Percentiles rank a stretch among this genome's conserved stretches.
phyloP scores from a whole-genome alignment of 2,888 invertebrate genomes.

The Thera obeliscata region DNA sequence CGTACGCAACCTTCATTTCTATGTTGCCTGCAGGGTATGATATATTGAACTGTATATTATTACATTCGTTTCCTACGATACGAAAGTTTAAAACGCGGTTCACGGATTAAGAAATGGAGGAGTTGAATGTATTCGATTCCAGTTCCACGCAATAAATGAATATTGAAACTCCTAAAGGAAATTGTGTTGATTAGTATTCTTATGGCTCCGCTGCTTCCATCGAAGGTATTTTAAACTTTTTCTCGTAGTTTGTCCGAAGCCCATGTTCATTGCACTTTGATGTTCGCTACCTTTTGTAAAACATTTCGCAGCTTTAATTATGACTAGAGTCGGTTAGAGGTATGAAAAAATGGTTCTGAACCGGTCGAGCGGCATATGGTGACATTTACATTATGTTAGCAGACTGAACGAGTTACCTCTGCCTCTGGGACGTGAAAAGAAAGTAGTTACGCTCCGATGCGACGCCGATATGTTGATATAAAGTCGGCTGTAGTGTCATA shows the following conservation, averaged over 20 bases:
- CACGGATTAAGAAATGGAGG: constrained; percentile 23
- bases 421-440: constrained; percentile 65
- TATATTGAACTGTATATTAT: constrained; percentile 20
- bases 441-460: constrained; percentile 61
- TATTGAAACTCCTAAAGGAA: constrained; percentile 33
- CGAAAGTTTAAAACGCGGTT: constrained; percentile 22
- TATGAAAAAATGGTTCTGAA: constrained; percentile 59
- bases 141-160: constrained; percentile 30
- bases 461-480: constrained; percentile 45
- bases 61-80: background rate
- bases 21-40: constrained; percentile 39
- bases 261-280: constrained; percentile 45
- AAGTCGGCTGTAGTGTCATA: constrained; percentile 34
- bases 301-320: constrained; percentile 70
- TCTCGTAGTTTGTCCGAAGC: constrained; percentile 25
- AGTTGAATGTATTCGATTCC: constrained; percentile 5
- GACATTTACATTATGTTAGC: constrained; percentile 78
- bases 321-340: constrained; percentile 57
- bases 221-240: constrained; percentile 25
- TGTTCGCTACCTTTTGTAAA: constrained; percentile 37
- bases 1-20: constrained; percentile 54
- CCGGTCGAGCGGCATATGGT: constrained; percentile 73
- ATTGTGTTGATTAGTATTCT: constrained; percentile 33
- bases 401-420: constrained; percentile 67
- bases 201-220: constrained; percentile 19